These are phyloP conservation scores for Brachypodius melanocephalos DNA, from an alignment of 2,113 vertebrate species.

Conservation along the genomic window DNA sequence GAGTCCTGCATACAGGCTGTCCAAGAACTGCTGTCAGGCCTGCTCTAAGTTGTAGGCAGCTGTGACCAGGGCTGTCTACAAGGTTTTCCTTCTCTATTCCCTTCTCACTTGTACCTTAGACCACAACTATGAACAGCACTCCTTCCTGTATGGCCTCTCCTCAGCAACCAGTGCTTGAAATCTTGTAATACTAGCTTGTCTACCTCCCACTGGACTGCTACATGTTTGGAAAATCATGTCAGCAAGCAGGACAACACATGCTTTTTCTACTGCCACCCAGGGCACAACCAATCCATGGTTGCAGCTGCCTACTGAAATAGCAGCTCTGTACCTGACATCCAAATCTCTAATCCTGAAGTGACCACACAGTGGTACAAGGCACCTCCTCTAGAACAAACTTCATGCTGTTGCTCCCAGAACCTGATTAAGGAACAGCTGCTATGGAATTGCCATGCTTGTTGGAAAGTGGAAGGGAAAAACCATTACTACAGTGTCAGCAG, in stretches of 20 bases:
- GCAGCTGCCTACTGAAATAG: not conserved
- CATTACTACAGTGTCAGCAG: not conserved
- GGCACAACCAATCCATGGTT: not conserved
- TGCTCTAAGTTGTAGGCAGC: not conserved
- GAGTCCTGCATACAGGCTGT: not conserved
- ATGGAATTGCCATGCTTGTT: not conserved
- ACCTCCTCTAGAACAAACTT: not conserved
- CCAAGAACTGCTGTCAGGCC: not conserved
- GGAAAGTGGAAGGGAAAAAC: not conserved
- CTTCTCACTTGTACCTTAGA: not conserved
- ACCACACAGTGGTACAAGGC: not conserved
- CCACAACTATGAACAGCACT: not conserved
- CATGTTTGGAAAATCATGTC: not conserved
- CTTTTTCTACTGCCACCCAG: not conserved
- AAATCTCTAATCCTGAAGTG: not conserved
- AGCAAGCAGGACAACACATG: not conserved
- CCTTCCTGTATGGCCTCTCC: not conserved
- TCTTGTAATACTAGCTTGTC: not conserved
- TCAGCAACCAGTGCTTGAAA: not conserved
- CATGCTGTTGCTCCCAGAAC: not conserved
- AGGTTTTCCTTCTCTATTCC: not conserved
- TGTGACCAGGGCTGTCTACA: not conserved
- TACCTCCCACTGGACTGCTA: not conserved
- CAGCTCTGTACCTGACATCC: not conserved
- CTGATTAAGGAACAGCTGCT: not conserved